phyloP scores from a whole-genome alignment of 2,888 invertebrate genomes.

The Salticus scenicus region DNA sequence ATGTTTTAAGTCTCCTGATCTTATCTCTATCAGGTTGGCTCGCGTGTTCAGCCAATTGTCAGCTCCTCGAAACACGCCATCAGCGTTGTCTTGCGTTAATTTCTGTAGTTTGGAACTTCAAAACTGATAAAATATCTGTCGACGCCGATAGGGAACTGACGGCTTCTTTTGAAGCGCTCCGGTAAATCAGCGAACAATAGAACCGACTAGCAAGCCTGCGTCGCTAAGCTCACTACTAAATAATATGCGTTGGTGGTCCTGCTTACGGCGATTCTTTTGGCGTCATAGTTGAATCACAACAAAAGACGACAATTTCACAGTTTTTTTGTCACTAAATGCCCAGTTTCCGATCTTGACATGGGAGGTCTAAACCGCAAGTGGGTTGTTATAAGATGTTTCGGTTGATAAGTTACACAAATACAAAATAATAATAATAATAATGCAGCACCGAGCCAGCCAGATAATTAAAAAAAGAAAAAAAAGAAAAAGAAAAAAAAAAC shows the following conservation, averaged over 20 bases:
- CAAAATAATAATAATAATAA: too few relatives aligned
- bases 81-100: not conserved
- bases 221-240: not conserved
- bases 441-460: too few relatives aligned
- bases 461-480: too few relatives aligned
- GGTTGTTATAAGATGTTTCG: too few relatives aligned
- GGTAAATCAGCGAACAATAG: not conserved
- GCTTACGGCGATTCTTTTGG: too few relatives aligned
- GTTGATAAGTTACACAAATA: too few relatives aligned
- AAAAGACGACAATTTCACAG: too few relatives aligned
- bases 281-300: too few relatives aligned
- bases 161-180: constrained; percentile 49
- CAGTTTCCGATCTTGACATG: too few relatives aligned
- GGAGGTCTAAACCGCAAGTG: too few relatives aligned
- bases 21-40: not conserved
- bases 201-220: constrained; percentile 11
- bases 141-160: constrained; percentile 25
- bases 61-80: constrained; percentile 45
- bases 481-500: too few relatives aligned
- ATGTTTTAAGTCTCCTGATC: not conserved
- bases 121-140: not conserved
- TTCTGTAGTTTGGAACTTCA: not conserved
- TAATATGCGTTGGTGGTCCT: not conserved
- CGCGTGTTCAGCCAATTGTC: constrained; percentile 39
- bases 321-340: too few relatives aligned